phyloP scores from a whole-genome alignment of 1,140 invertebrate species.

The Antheraea pernyi region DNA sequence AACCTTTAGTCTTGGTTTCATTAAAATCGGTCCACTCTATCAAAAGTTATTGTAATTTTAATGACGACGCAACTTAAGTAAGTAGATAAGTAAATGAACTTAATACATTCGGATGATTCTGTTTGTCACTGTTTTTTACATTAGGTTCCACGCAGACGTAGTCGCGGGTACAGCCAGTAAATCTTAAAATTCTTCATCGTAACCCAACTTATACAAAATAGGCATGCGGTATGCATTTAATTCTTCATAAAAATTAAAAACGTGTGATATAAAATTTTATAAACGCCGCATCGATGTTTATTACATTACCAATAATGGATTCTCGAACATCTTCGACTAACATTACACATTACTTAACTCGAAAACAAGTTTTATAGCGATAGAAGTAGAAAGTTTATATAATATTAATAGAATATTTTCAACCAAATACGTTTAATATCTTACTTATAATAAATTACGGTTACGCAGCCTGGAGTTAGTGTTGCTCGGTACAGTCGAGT shows the following conservation, averaged over 20 bases:
- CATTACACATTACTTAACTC: neutral
- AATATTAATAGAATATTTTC: neutral
- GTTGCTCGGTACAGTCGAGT: conserved; percentile 7
- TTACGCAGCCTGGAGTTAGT: neutral
- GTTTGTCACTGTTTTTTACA: too few species aligned
- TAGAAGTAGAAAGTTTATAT: neutral
- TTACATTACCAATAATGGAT: neutral
- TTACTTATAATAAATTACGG: conserved; percentile 12
- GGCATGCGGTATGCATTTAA: neutral
- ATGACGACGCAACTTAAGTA: too few species aligned
- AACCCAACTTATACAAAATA: too few species aligned
- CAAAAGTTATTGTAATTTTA: too few species aligned
- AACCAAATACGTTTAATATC: conserved; percentile 5
- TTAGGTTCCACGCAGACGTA: too few species aligned
- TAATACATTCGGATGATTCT: too few species aligned
- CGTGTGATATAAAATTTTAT: neutral
- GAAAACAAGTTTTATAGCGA: neutral
- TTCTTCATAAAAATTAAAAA: neutral
- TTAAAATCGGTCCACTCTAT: too few species aligned
- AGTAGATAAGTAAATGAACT: too few species aligned
- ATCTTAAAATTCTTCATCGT: too few species aligned
- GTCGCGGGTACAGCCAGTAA: too few species aligned
- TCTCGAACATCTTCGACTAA: neutral
- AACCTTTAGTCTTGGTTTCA: too few species aligned
- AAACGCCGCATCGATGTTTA: neutral